Conservation (phyloP, 2,797 vertebrate genomes). For the Ptychobarbus kaznakovi region DNA sequence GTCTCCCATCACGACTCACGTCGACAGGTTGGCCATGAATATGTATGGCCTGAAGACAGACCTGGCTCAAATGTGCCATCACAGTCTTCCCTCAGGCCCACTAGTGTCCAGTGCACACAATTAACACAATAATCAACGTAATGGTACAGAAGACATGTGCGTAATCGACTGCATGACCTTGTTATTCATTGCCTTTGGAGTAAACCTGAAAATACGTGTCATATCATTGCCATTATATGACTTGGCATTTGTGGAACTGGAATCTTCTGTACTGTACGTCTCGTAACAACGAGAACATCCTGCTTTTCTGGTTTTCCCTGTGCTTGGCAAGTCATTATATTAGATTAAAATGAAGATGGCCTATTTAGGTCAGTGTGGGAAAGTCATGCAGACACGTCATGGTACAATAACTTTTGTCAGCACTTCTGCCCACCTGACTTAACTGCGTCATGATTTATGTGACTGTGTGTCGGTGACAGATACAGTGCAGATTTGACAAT, state of each 20-base stretch:
- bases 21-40: slow-evolving; percentile 1
- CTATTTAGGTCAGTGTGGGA: slow-evolving; percentile 24
- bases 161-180: background rate
- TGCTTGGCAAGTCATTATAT: slow-evolving; percentile 34
- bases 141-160: background rate
- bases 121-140: background rate
- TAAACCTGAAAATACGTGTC: background rate
- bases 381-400: background rate
- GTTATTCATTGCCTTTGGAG: background rate
- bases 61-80: slow-evolving; percentile 14
- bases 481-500: background rate
- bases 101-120: background rate
- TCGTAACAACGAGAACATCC: background rate
- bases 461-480: background rate
- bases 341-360: slow-evolving; percentile 11
- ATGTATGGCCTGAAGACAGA: background rate
- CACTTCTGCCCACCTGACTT: slow-evolving; percentile 22
- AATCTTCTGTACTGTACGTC: background rate
- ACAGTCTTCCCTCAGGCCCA: background rate
- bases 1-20: background rate
- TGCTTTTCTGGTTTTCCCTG: background rate
- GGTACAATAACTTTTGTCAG: slow-evolving; percentile 34
- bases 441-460: background rate
- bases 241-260: background rate
- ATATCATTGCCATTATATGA: background rate